Percentiles rank a stretch among this genome's conserved stretches.
Conservation (phyloP, 2,888 invertebrate genomes). For the Craniophora ligustri region DNA sequence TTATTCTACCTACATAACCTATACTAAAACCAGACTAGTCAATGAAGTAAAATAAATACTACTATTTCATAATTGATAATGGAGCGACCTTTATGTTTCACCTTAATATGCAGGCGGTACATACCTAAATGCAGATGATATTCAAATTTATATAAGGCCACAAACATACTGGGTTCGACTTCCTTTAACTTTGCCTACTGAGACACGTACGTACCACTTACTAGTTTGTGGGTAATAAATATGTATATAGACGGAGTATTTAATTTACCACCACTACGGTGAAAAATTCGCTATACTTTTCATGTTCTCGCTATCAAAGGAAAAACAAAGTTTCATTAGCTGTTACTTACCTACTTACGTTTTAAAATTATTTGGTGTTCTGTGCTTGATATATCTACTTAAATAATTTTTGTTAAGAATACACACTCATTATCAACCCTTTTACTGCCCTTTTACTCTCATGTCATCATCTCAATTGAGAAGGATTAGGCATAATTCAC, state of each 20-base stretch:
- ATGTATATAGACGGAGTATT: constrained; percentile 4
- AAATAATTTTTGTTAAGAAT: too few species aligned
- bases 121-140: background rate
- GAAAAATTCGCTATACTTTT: constrained; percentile 16
- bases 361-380: too few species aligned
- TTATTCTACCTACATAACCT: too few species aligned
- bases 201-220: constrained; percentile 3
- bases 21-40: too few species aligned
- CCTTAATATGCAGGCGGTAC: background rate
- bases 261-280: background rate
- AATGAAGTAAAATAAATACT: too few species aligned
- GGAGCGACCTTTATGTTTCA: background rate
- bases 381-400: too few species aligned
- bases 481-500: too few species aligned
- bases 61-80: too few species aligned
- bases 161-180: background rate
- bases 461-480: too few species aligned
- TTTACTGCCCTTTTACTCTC: too few species aligned
- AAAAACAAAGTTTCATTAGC: constrained; percentile 17
- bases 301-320: background rate
- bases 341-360: background rate
- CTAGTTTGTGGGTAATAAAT: constrained; percentile 11
- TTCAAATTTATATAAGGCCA: background rate
- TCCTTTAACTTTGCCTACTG: background rate
- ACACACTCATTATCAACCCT: too few species aligned